Evolutionary conservation across 1,140 invertebrate genomes (phyloP), one percentile per base, ranked within the genome.

Genomic region (Fopius arisanus): DNA sequence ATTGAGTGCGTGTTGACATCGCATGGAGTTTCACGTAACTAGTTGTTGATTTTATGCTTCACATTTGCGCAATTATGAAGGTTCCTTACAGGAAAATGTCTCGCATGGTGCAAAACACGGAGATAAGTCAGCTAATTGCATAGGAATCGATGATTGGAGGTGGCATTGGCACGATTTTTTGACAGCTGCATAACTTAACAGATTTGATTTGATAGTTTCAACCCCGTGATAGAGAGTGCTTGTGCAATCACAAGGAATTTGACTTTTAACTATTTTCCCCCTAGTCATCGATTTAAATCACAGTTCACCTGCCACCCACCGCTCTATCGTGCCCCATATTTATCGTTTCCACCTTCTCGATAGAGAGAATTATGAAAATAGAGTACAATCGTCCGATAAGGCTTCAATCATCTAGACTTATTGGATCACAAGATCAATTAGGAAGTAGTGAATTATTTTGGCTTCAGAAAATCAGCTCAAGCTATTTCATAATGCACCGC

Each of bases 101-200:
- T 19, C 26, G 66, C 23, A 48, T 67, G 41, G 59, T 70, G 48
- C n/a, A 37, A 41, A 28, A n/a, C n/a, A n/a, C 16, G 37, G 19
- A 3, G n/a, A 51, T 40, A 31, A 54, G 26, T n/a, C 51, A 48
- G 5, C n/a, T 48, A 16, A 48, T 0, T 67, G 40, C 41, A 21
- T 54, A 40, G n/a, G 14, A 29, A 67, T 67, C 43, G 26, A 41
- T 16, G 23, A 68, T 70, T 70, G 59, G 19, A 59, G 6, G 21
- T 59, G 71, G 65, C 71, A 67, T 73, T 73, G 71, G 65, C 71
- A 73, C 26, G 43, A 16, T 59, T 73, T 66, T 67, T 33, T 67
- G 28, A 51, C 29, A 23, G 9, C 4, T 29, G 23, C 40, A 41
- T 37, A 66, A 37, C n/a, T 33, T 19, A 67, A 67, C 40, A 40